Evolutionary conservation across 2,113 vertebrate species (phyloP).

Genomic region (Pseudopodoces humilis): DNA sequence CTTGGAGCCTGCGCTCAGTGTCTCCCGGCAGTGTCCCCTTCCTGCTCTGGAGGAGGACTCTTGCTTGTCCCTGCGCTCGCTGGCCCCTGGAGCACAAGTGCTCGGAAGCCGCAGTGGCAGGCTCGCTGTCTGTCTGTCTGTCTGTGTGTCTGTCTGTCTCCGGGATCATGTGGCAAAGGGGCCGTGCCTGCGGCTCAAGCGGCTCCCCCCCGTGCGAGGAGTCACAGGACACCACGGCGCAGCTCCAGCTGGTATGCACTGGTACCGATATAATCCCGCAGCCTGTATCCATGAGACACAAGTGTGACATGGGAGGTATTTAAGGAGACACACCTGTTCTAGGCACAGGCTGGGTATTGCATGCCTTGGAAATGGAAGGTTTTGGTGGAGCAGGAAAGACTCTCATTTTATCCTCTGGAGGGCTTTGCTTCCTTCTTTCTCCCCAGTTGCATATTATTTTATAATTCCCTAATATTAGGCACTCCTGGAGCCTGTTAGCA

Average conservation of each 20-base stretch:
- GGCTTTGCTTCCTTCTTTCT: neutral
- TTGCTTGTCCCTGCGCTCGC: neutral
- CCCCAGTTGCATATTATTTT: neutral
- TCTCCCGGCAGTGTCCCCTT: neutral
- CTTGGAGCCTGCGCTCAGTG: fast-evolving
- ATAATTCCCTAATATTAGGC: neutral
- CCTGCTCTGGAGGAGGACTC: neutral
- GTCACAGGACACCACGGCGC: constrained; percentile 52
- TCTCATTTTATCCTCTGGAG: neutral
- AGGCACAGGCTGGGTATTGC: neutral
- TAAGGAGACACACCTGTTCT: constrained; percentile 72
- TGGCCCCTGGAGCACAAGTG: constrained; percentile 3
- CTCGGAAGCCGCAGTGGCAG: neutral
- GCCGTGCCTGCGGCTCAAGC: neutral
- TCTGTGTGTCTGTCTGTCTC: neutral
- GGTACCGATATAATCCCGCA: constrained; percentile 58
- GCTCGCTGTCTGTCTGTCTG: neutral
- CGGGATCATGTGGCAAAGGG: constrained; percentile 2
- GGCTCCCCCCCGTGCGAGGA: constrained; percentile 25
- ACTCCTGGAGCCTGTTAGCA: neutral
- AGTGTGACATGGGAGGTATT: constrained; percentile 63
- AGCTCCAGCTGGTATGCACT: constrained; percentile 55
- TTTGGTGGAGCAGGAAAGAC: neutral
- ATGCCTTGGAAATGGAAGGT: constrained; percentile 15
- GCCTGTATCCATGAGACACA: constrained; percentile 28